Evolutionary conservation across 2,113 vertebrate species (phyloP).

Genomic region (Mormyrus iriodes): DNA sequence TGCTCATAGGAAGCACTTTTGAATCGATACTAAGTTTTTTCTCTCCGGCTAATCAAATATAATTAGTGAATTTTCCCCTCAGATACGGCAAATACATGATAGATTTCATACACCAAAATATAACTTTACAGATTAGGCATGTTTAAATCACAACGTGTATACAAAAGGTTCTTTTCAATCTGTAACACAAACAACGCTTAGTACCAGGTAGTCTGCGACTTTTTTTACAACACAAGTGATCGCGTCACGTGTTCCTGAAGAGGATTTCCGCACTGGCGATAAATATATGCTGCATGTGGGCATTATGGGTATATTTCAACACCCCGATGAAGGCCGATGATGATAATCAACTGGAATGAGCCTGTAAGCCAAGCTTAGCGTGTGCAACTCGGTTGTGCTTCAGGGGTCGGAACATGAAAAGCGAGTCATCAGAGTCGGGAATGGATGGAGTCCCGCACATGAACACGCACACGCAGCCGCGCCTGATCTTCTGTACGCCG

Average conservation of each 20-base stretch:
- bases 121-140: not conserved
- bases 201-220: too few species aligned
- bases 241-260: not conserved
- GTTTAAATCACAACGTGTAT: not conserved
- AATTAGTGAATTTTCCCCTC: not conserved
- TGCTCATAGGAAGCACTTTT: not conserved
- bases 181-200: not conserved
- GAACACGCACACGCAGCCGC: too few species aligned
- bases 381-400: not conserved
- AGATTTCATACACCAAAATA: not conserved
- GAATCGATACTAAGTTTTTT: not conserved
- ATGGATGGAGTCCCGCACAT: not conserved
- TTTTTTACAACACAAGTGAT: not conserved
- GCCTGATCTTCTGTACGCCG: not conserved
- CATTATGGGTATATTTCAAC: slow-evolving; percentile 11
- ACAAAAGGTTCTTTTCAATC: not conserved
- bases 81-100: not conserved
- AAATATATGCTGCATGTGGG: not conserved
- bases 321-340: not conserved
- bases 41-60: not conserved
- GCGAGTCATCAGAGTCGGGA: not conserved
- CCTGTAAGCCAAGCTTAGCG: not conserved
- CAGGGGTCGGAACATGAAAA: not conserved
- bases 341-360: not conserved
- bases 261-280: not conserved